These are phyloP conservation scores for Ophioninae sp. DNA, from an alignment of 2,888 invertebrate species.

Conservation along the genomic window DNA sequence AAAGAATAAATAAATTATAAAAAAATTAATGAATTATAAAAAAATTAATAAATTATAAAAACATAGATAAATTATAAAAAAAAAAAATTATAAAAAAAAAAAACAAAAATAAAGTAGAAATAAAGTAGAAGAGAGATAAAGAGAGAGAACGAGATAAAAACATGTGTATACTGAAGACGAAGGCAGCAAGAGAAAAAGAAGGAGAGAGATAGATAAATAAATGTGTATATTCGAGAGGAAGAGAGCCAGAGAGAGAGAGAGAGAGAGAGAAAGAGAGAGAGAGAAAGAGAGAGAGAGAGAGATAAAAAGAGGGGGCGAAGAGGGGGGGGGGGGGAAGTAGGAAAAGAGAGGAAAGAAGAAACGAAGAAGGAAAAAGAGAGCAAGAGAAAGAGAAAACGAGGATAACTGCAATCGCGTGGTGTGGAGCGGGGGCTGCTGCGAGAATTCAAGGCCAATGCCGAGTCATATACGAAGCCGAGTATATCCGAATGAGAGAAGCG, in stretches of 20 bases:
- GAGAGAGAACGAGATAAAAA: too few species aligned
- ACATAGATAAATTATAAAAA: too few species aligned
- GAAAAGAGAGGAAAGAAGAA: neutral
- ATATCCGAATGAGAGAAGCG: conserved; percentile 40
- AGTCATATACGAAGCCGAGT: conserved; percentile 34
- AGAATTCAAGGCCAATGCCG: conserved; percentile 66
- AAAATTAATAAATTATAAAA: too few species aligned
- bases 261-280: neutral
- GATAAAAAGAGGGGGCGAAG: neutral
- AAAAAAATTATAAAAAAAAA: too few species aligned
- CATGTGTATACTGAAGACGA: too few species aligned
- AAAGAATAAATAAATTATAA: too few species aligned
- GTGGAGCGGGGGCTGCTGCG: conserved; percentile 41
- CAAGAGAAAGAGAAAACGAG: conserved; percentile 30
- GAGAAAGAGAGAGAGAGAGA: neutral
- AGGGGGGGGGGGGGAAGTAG: neutral
- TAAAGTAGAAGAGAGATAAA: too few species aligned
- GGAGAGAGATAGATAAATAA: too few species aligned
- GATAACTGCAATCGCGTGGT: conserved; percentile 38
- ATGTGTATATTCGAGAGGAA: conserved; percentile 12
- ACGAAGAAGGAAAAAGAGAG: neutral
- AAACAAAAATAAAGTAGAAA: too few species aligned
- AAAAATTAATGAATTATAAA: too few species aligned
- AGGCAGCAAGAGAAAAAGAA: too few species aligned
- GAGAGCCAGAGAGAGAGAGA: neutral